Base-by-base conservation (phyloP, 1,140 invertebrate species). In the Asbolus verrucosus region DNA sequence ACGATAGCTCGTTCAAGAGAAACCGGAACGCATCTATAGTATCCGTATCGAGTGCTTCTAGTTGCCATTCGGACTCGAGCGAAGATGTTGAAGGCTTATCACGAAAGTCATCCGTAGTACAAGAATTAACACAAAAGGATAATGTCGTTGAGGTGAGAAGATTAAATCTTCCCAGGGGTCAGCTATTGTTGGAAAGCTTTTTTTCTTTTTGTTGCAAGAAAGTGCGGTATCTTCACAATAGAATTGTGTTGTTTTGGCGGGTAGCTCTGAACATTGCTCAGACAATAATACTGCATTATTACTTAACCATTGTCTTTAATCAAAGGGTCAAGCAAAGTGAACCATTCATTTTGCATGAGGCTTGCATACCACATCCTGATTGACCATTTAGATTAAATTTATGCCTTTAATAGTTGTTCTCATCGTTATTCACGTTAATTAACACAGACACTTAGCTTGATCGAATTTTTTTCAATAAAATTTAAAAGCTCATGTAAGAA, bases 11-110 rank as follows among this genome's bases (percentile, higher is more conserved):
- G 6, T 54, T 24, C 46, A 54, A 54, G 46, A 24, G 46, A 24
- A 54, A 54, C 46, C 46, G 46, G 21, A 54, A 54, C 46, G 46
- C 24, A 14, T 54, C 46, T 14, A 27, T 54, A 54, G 46, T 54
- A 21, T 69, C 67, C 38, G 41, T 66, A 19, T 67, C 65, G 4
- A 69, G 68, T 38, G 68, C 68, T 5, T 69, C 68, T 13, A 69
- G 68, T 38, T 63, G 38, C 60, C 60, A 69, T 39, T 69, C 68
- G 27, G 68, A 69, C 19, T 63, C 60, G n/a, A 69, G 68, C 27
- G 68, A 69, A 18, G 68, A 69, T 18, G 24, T 31, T 2, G 41
- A 67, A 33, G 21, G 30, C 11, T 62, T 62, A 62, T 62, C 59
- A 15, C 38, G 62, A 65, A 41, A 46, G 39, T 18, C 33, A 65